These are phyloP conservation scores for Pocillopora verrucosa DNA, from an alignment of 64 coral and sea anemone species.

Conservation along the genomic window DNA sequence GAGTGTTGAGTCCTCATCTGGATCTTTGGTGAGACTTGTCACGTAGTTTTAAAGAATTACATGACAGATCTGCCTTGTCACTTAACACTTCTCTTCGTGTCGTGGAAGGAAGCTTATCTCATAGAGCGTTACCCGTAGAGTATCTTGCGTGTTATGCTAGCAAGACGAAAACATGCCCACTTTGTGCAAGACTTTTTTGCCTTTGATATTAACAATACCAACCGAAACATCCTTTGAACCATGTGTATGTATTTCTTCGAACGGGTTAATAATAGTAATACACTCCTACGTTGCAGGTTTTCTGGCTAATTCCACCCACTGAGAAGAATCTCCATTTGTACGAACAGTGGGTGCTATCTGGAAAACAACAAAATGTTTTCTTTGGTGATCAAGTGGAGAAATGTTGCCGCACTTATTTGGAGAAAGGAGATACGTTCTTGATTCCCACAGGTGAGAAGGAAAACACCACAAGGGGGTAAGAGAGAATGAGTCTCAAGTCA, in stretches of 20 bases:
- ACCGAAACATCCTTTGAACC: too few species aligned
- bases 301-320: constrained; percentile 95
- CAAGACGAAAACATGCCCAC: too few species aligned
- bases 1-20: too few species aligned
- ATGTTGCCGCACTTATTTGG: constrained; percentile 67
- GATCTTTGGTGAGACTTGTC: too few species aligned
- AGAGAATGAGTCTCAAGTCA: too few species aligned
- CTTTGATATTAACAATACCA: background rate
- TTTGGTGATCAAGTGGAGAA: constrained; percentile 96
- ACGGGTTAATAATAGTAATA: background rate
- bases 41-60: too few species aligned
- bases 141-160: too few species aligned
- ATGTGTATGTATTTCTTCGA: too few species aligned
- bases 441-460: constrained; percentile 86
- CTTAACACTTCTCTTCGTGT: too few species aligned
- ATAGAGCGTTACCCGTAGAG: too few species aligned
- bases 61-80: too few species aligned
- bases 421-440: constrained; percentile 85
- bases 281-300: constrained; percentile 56
- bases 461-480: background rate
- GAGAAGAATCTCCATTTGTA: constrained; percentile 84
- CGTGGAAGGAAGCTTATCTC: too few species aligned
- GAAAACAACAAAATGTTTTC: constrained; percentile 96
- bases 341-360: constrained; percentile 95
- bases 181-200: background rate